phyloP scores from a whole-genome alignment of 1,140 invertebrate genomes.

The Sogatella furcifera region DNA sequence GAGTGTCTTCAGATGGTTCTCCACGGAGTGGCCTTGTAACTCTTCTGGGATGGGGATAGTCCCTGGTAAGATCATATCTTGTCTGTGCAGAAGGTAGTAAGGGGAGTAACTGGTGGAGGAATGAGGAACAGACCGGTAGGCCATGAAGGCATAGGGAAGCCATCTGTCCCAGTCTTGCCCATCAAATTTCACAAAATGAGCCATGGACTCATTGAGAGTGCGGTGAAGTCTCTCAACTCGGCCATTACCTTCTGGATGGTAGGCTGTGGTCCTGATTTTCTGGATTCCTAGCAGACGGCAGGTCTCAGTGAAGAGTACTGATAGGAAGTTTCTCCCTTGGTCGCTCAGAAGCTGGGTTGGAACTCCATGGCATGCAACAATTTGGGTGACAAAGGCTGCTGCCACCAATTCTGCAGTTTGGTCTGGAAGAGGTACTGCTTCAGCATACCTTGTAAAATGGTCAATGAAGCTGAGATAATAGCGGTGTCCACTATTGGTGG shows the following conservation, averaged over 20 bases:
- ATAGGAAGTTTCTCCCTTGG: slow-evolving; percentile 21
- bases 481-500: slow-evolving; percentile 19
- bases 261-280: too few relatives aligned
- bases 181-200: too few relatives aligned
- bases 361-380: slow-evolving; percentile 20
- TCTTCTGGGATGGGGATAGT: too few relatives aligned
- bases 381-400: slow-evolving; percentile 14
- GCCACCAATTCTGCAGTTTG: slow-evolving; percentile 22
- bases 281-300: too few relatives aligned
- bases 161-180: too few relatives aligned
- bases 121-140: not conserved
- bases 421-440: slow-evolving; percentile 23
- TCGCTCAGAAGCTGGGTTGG: slow-evolving; percentile 21
- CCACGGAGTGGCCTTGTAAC: too few relatives aligned
- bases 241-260: too few relatives aligned
- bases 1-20: too few relatives aligned
- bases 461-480: slow-evolving; percentile 25
- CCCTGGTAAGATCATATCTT: not conserved
- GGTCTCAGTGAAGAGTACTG: slow-evolving; percentile 13
- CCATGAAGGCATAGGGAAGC: not conserved
- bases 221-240: too few relatives aligned
- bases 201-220: too few relatives aligned
- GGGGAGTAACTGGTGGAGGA: not conserved
- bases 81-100: not conserved
- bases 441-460: slow-evolving; percentile 25